Evolutionary conservation across 1,140 invertebrate species (phyloP), one percentile per base, ranked within the genome.

Genomic region (Drosophila ananassae): DNA sequence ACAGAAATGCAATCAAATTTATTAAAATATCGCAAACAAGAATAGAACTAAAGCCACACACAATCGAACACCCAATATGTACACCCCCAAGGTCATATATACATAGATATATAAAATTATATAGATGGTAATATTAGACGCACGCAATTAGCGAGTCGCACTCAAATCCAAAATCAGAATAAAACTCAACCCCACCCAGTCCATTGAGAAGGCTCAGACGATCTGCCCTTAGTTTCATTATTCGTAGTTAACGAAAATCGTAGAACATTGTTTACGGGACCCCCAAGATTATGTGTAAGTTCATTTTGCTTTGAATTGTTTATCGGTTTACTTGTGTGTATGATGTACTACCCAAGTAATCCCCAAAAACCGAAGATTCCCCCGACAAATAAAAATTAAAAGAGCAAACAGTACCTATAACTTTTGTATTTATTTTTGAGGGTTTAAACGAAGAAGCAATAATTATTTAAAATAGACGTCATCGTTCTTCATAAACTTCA

Each of bases 1-100:
- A 81, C 67, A 63, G 78, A 74, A 85, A 67, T 78, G 74, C 82
- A 85, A 85, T 85, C 82, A 85, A 78, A 64, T 78, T 87, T 81
- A 83, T 59, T 79, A 85, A 81, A 47, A 66, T 74, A 85, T 78
- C 73, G 73, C 60, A 54, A 69, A 30, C 51, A 44, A 50, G 32
- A 68, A 68, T 69, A 69, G 47, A 64, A 69, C 66, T 22, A 48
- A 56, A 22, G 51, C 41, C 50, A 80, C 39, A 64, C 61, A 59
- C 61, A 79, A 62, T 39, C 66, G 52, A 63, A 62, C 56, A 77
- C 51, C 44, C 67, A 63, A 61, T 59, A 79, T 55, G 64, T 44
- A 64, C 39, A 74, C 47, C 51, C 50, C 71, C 2, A 37, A 37
- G 10, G 12, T 37, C 34, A 37, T 37, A 37, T 37, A 37, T 37